phyloP scores from a whole-genome alignment of 2,797 vertebrate species.

The Galago senegalensis region DNA sequence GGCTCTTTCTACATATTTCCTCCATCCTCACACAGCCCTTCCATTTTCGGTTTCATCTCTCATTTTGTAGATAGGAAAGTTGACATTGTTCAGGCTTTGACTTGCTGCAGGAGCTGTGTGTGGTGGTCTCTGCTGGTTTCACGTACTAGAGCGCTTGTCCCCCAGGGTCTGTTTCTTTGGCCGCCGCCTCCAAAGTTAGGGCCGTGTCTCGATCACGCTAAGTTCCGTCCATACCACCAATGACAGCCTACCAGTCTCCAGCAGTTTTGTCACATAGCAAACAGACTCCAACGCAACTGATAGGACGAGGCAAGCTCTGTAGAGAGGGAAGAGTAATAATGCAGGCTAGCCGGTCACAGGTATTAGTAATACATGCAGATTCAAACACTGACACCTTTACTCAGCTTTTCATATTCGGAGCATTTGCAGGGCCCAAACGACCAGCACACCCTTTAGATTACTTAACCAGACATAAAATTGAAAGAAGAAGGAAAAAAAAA shows the following conservation, averaged over 20 bases:
- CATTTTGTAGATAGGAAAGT: neutral
- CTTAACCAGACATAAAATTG: neutral
- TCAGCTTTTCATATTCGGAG: rapidly evolving
- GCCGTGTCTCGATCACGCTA: rapidly evolving
- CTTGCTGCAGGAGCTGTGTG: rapidly evolving
- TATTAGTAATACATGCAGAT: rapidly evolving
- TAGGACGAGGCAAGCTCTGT: neutral
- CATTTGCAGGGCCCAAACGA: neutral
- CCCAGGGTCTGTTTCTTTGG: rapidly evolving
- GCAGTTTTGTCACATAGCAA: neutral
- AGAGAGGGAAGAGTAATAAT: neutral
- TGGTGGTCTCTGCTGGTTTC: rapidly evolving
- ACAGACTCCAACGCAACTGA: rapidly evolving
- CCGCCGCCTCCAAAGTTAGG: neutral
- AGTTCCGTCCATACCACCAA: neutral
- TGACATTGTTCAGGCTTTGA: neutral
- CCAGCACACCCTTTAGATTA: neutral
- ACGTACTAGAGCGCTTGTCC: rapidly evolving
- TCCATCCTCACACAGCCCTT: neutral
- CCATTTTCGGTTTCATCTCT: neutral
- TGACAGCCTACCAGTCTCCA: rapidly evolving
- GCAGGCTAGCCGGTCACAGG: neutral
- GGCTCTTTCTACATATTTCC: neutral
- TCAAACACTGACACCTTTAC: neutral
- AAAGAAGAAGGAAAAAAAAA: neutral